Conservation (phyloP, 2,888 invertebrate genomes). For the Lasioglossum oenotherae region DNA sequence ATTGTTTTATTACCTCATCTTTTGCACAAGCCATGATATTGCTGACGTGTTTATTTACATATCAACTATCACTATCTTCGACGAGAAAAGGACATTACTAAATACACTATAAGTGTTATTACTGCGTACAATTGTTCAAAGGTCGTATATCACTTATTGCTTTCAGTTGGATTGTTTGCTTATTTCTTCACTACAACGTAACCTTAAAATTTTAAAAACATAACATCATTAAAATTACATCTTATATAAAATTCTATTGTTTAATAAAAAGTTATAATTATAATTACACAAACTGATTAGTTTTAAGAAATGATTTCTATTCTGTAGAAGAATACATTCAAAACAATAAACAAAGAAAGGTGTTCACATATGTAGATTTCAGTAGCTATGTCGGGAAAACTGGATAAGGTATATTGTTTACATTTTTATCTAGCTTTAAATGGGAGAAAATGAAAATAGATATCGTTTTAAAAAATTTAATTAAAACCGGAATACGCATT, state of each 20-base stretch:
- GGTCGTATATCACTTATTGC: conserved; percentile 55
- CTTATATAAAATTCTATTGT: not conserved
- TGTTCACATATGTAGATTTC: not conserved
- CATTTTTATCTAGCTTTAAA: not conserved
- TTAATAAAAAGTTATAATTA: not conserved
- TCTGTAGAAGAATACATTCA: not conserved
- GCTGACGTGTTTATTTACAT: conserved; percentile 30
- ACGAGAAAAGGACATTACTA: conserved; percentile 19
- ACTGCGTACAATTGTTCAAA: conserved; percentile 51
- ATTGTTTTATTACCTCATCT: conserved; percentile 51
- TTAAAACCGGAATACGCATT: too few species aligned
- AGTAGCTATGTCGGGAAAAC: not conserved
- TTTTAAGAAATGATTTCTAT: not conserved
- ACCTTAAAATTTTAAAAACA: conserved; percentile 42
- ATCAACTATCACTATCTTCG: conserved; percentile 37
- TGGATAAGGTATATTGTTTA: not conserved
- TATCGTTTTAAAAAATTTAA: too few species aligned
- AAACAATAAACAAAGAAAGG: not conserved
- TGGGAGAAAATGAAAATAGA: too few species aligned
- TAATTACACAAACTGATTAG: not conserved
- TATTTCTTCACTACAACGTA: conserved; percentile 48
- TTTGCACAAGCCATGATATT: conserved; percentile 58
- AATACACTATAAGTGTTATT: conserved; percentile 23
- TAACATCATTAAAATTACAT: conserved; percentile 38
- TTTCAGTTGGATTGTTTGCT: conserved; percentile 22